phyloP scores from a whole-genome alignment of 2,888 invertebrate species.

The Drosophila ustulata region DNA sequence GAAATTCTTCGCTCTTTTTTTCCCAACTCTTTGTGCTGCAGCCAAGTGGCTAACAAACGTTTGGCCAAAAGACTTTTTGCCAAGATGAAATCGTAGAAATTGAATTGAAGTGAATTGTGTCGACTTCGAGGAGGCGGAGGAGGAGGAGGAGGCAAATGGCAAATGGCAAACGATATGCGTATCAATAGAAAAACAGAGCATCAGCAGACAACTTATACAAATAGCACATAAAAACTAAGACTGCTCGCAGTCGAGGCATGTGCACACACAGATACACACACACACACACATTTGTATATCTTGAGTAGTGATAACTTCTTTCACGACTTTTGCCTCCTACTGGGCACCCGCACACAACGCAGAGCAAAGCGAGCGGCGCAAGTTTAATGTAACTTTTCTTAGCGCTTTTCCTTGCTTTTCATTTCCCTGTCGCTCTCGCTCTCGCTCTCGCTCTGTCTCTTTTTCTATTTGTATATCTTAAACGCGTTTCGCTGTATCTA shows the following conservation, averaged over 20 bases:
- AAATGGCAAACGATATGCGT: slow-evolving; percentile 79
- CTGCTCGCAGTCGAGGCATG: slow-evolving; percentile 29
- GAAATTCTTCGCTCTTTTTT: background rate
- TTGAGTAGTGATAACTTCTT: slow-evolving; percentile 74
- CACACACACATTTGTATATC: slow-evolving; percentile 48
- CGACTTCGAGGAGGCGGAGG: slow-evolving; percentile 17
- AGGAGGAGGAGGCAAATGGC: no score
- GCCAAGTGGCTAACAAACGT: slow-evolving; percentile 59
- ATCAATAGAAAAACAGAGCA: slow-evolving; percentile 70
- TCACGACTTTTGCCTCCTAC: slow-evolving; percentile 76
- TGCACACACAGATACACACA: slow-evolving; percentile 5
- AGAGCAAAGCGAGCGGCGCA: slow-evolving; percentile 24
- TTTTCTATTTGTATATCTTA: slow-evolving; percentile 73
- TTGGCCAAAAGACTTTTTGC: slow-evolving; percentile 62
- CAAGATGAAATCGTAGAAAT: slow-evolving; percentile 79
- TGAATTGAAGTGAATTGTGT: slow-evolving; percentile 74
- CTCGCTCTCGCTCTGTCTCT: background rate
- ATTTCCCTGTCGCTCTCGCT: background rate
- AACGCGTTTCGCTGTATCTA: slow-evolving; percentile 81
- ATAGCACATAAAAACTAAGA: slow-evolving; percentile 64
- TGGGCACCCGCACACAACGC: slow-evolving; percentile 50
- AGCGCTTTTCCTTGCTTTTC: slow-evolving; percentile 62
- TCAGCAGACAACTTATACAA: slow-evolving; percentile 73
- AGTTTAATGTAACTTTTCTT: slow-evolving; percentile 72
- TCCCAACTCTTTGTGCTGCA: slow-evolving; percentile 27